These are phyloP conservation scores for Tor tambroides DNA, from an alignment of 2,113 vertebrate species.

Conservation along the genomic window DNA sequence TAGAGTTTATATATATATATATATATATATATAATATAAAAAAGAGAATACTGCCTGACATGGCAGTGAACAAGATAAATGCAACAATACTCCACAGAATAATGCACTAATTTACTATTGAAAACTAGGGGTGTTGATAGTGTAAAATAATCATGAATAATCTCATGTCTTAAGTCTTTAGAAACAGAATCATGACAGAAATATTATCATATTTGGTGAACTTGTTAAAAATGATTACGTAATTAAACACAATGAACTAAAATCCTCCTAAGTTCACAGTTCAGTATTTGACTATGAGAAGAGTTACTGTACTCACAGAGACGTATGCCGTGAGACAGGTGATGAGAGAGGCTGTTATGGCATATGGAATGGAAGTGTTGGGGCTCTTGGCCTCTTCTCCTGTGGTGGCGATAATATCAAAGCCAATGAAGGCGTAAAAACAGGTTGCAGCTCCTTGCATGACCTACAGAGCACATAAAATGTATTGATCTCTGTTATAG, in stretches of 20 bases:
- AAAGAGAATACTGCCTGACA: not conserved
- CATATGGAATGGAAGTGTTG: conserved; percentile 95
- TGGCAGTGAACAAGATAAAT: not conserved
- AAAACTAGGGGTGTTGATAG: not conserved
- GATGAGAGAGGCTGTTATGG: conserved; percentile 92
- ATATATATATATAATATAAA: not conserved
- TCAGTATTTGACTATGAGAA: not conserved
- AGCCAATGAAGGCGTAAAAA: conserved; percentile 98
- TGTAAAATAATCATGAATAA: not conserved
- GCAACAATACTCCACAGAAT: not conserved
- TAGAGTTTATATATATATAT: not conserved
- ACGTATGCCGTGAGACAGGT: conserved; percentile 94
- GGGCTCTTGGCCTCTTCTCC: conserved; percentile 95
- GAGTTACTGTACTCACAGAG: conserved; percentile 82
- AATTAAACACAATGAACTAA: no score
- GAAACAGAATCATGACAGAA: not conserved
- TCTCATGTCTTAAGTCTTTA: not conserved
- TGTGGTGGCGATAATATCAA: conserved; percentile 97
- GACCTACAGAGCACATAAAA: conserved; percentile 76
- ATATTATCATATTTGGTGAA: not conserved
- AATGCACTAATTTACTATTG: not conserved
- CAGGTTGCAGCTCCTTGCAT: conserved; percentile 94
- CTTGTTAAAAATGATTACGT: not conserved
- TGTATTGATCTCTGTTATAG: no score
- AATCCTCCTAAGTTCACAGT: not conserved